Conservation (phyloP, 2,888 invertebrate species). For the Epirrita christyi region DNA sequence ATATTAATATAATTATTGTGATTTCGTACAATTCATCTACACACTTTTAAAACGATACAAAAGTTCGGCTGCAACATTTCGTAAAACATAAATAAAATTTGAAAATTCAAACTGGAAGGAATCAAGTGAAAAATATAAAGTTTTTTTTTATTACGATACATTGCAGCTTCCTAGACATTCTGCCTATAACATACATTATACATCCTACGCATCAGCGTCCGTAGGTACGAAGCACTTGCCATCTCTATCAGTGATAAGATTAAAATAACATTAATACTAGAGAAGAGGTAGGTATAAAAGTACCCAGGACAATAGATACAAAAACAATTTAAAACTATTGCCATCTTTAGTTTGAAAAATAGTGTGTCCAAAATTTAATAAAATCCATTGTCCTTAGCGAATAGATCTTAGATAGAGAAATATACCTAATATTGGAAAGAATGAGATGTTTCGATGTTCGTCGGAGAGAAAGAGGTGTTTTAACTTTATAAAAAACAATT, state of each 20-base stretch:
- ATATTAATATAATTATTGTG: constrained; percentile 79
- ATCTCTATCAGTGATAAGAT: constrained; percentile 52
- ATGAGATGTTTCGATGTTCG: constrained; percentile 37
- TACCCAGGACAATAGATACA: constrained; percentile 31
- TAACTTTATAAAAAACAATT: constrained; percentile 57
- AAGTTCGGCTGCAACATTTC: constrained; percentile 65
- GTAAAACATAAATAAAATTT: constrained; percentile 41
- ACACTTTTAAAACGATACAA: constrained; percentile 74
- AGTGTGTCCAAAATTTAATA: constrained; percentile 24
- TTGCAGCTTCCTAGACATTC: constrained; percentile 65
- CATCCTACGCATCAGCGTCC: constrained; percentile 55
- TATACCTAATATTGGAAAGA: constrained; percentile 27
- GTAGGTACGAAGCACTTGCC: constrained; percentile 30
- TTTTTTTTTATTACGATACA: constrained; percentile 49
- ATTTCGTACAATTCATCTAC: constrained; percentile 74
- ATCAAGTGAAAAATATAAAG: constrained; percentile 32
- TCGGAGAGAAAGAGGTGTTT: constrained; percentile 39
- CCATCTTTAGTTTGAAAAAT: constrained; percentile 14
- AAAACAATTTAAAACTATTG: constrained; percentile 23
- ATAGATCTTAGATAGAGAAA: constrained; percentile 32
- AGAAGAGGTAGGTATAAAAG: constrained; percentile 44
- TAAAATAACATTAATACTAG: constrained; percentile 37
- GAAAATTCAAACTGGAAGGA: constrained; percentile 48
- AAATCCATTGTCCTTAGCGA: constrained; percentile 33
- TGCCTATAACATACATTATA: constrained; percentile 70